Base-by-base conservation (phyloP, 2,113 vertebrate species). In the Nycticryphes semicollaris region DNA sequence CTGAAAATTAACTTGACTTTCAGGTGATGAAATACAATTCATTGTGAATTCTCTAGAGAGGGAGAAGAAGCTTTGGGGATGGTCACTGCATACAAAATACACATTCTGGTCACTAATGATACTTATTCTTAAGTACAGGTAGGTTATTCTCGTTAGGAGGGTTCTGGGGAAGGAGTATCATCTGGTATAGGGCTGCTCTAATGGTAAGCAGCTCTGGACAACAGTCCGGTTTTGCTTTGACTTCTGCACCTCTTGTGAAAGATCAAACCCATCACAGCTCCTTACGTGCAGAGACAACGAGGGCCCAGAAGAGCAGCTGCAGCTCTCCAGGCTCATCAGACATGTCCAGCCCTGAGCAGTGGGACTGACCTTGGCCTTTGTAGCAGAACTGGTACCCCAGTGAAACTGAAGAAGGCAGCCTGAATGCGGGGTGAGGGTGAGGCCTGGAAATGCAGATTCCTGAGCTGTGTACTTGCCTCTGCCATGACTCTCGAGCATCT, bases 1-100 rank as follows among this genome's bases (percentile, higher is more conserved):
- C 53, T 84, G 68, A 86, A 96, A 95, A 92, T 84, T 43, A 91
- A 78, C 63, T 86, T 39, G 23, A 90, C 87, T 96, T 95, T 63
- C 64, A 94, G 60, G 62, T 82, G 81, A 88, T 63, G 51, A 95
- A 84, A 97, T 88, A 84, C 60, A 60, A 50, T 68, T 84, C 76
- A 79, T 50, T 82, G 70, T 28, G n/a, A 93, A 75, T 86, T 88
- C 84, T 88, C 88, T 56, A 70, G 39, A 90, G 75, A 72, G 35
- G 16, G 24, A 19, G 8, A 13, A 35, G 56, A 85, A 47, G 56
- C 68, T 77, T 60, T 59, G 64, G 41, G 69, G 57, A 70, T 13
- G 31, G 87, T 68, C n/a, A 31, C 69, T 66, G 66, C 77, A 53
- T 84, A 64, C 62, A 78, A 68, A 83, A 82, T 66, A 91, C 74